Evolutionary conservation across 2,797 vertebrate genomes (phyloP).

Genomic region (Acrocephalus scirpaceus): DNA sequence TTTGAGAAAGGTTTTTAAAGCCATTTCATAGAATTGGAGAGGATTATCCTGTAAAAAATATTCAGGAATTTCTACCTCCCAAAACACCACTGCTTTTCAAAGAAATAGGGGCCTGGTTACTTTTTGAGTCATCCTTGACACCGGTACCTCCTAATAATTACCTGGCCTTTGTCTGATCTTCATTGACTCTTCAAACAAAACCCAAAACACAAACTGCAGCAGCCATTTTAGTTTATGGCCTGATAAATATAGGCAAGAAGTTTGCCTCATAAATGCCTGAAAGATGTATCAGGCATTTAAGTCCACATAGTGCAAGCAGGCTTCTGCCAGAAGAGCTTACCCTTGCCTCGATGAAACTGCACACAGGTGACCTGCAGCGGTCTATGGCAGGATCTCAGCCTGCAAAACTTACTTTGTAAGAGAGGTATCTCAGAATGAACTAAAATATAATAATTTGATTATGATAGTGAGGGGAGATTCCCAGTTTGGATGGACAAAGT

Average conservation of each 20-base stretch:
- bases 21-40: not conserved
- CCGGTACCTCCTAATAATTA: not conserved
- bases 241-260: not conserved
- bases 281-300: not conserved
- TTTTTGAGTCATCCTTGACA: not conserved
- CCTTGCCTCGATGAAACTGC: fast-evolving
- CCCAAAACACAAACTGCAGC: not conserved
- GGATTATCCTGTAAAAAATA: not conserved
- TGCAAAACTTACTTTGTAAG: not conserved
- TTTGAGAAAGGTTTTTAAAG: not conserved
- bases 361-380: not conserved
- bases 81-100: not conserved
- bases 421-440: not conserved
- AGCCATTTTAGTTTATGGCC: not conserved
- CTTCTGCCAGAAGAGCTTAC: not conserved
- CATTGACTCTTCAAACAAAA: not conserved
- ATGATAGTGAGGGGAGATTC: not conserved
- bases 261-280: not conserved
- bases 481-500: not conserved
- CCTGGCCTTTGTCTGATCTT: not conserved
- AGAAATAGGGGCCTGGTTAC: not conserved
- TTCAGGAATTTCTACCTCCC: not conserved
- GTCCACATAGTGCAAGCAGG: not conserved
- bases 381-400: fast-evolving
- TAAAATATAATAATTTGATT: not conserved